A percentile compares a stretch with the other conserved stretches of the same genome.
Evolutionary conservation across 2,888 invertebrate species (phyloP).

Genomic region (Pollenia labialis): DNA sequence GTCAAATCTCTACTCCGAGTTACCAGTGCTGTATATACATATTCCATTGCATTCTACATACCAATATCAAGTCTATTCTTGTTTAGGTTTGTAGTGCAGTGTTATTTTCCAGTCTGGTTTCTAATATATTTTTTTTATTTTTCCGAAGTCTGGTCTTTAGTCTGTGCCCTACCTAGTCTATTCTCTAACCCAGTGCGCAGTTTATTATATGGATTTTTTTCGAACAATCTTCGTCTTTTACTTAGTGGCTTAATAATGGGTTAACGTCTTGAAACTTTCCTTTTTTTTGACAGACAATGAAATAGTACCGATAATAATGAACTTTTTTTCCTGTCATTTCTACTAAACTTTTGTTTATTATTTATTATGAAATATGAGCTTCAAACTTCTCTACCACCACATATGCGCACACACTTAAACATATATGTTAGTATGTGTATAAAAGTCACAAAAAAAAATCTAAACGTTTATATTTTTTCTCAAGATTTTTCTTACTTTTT

Average conservation of each 20-base stretch:
- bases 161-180: too few species aligned
- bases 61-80: too few species aligned
- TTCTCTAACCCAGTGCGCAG: too few species aligned
- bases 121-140: too few species aligned
- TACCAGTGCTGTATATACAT: too few species aligned
- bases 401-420: neutral
- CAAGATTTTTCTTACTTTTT: neutral
- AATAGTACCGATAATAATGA: conserved; percentile 23
- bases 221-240: too few species aligned
- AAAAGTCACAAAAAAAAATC: neutral
- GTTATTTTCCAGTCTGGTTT: too few species aligned
- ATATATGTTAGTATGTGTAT: conserved; percentile 3
- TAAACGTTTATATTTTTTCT: neutral
- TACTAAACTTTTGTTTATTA: conserved; percentile 5
- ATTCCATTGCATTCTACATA: too few species aligned
- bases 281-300: conserved; percentile 3
- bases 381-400: conserved; percentile 45
- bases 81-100: too few species aligned
- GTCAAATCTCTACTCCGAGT: too few species aligned
- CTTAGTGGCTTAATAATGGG: neutral
- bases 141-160: too few species aligned
- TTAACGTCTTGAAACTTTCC: neutral
- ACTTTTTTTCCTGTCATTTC: neutral
- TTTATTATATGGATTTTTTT: too few species aligned
- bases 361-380: conserved; percentile 40